These are phyloP conservation scores for Rhabdomys pumilio DNA, from an alignment of 2,797 vertebrate genomes.

Conservation along the genomic window DNA sequence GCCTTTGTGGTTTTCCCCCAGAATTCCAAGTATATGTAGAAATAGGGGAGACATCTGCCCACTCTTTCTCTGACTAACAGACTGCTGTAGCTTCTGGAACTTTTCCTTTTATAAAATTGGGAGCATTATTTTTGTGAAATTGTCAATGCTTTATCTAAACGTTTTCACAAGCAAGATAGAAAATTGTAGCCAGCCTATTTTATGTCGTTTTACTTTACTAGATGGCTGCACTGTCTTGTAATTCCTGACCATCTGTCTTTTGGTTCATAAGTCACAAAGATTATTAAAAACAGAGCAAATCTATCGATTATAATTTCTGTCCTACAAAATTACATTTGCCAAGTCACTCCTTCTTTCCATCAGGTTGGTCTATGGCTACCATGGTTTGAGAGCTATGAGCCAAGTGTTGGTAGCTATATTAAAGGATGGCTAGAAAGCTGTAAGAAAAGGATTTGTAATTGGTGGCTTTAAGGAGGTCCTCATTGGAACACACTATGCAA, in stretches of 20 bases:
- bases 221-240: constrained; percentile 46
- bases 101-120: background rate
- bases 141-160: constrained; percentile 55
- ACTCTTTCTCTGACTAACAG: constrained; percentile 60
- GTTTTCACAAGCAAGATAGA: constrained; percentile 68
- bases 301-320: constrained; percentile 53
- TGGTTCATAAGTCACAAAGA: constrained; percentile 23
- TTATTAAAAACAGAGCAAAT: constrained; percentile 59
- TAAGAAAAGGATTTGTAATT: background rate
- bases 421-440: background rate
- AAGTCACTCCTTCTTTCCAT: background rate
- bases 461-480: background rate
- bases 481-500: background rate
- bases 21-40: constrained; percentile 70
- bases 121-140: constrained; percentile 68
- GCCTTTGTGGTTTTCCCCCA: constrained; percentile 53
- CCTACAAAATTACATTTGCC: background rate
- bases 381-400: background rate
- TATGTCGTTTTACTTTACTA: constrained; percentile 28
- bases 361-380: background rate
- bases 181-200: constrained; percentile 43
- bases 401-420: background rate
- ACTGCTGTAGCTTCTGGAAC: constrained; percentile 51
- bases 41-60: constrained; percentile 74
- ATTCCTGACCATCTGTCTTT: constrained; percentile 45